Evolutionary conservation across 2,113 vertebrate genomes (phyloP).

Genomic region (Paradoxurus hermaphroditus): DNA sequence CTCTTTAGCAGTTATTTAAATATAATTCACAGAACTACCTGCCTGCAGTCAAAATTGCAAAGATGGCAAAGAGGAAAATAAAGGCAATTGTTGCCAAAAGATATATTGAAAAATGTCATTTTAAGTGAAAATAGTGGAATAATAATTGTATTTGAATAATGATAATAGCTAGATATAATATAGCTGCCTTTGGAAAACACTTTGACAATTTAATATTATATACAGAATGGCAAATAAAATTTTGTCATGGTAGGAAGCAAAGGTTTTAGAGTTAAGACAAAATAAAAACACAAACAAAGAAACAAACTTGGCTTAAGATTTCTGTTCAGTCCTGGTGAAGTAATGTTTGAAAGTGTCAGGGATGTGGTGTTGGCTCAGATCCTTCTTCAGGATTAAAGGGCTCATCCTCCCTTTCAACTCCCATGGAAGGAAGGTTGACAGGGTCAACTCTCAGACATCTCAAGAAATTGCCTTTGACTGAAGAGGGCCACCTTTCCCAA

Average conservation of each 20-base stretch:
- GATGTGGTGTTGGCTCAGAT: neutral
- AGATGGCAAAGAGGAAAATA: neutral
- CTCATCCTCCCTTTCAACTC: neutral
- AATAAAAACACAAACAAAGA: neutral
- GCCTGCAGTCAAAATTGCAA: neutral
- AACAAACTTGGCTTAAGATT: neutral
- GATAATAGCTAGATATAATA: neutral
- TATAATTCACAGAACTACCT: conserved; percentile 35
- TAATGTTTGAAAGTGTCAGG: neutral
- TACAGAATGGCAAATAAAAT: neutral
- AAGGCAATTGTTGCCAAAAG: neutral
- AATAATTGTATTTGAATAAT: conserved; percentile 19
- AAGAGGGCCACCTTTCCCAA: neutral
- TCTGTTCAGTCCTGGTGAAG: neutral
- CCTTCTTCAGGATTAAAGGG: neutral
- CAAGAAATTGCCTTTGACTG: neutral
- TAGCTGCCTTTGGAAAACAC: neutral
- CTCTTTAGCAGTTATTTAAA: neutral
- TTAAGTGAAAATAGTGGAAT: neutral
- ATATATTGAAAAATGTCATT: neutral
- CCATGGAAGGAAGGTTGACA: neutral
- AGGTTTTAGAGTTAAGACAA: neutral
- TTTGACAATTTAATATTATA: neutral
- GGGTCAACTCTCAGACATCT: neutral
- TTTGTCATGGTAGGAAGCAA: neutral